Evolutionary conservation across 2,888 invertebrate species (phyloP).

Genomic region (Drosophila testacea): DNA sequence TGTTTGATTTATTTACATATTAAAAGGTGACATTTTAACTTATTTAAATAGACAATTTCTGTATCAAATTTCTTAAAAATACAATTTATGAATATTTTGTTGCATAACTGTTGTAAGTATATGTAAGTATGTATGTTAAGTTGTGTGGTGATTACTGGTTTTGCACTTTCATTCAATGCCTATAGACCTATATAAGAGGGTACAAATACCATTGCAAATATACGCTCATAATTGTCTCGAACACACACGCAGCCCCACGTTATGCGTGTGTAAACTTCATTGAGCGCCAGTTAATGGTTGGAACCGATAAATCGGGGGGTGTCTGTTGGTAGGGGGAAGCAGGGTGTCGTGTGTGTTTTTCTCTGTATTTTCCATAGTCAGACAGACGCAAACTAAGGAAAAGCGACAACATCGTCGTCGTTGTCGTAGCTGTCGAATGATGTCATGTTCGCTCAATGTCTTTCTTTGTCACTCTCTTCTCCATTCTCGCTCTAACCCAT

Average conservation of each 20-base stretch:
- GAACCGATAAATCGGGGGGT: slow-evolving; percentile 20
- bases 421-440: slow-evolving; percentile 72
- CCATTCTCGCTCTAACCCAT: slow-evolving; percentile 2
- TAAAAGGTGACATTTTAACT: background rate
- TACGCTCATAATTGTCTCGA: slow-evolving; percentile 59
- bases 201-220: slow-evolving; percentile 49
- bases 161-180: slow-evolving; percentile 30
- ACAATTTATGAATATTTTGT: slow-evolving; percentile 2
- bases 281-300: slow-evolving; percentile 33
- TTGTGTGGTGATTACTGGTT: slow-evolving; percentile 37
- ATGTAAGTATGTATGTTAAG: background rate
- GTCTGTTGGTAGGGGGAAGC: background rate
- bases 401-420: slow-evolving; percentile 55
- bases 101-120: background rate
- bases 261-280: slow-evolving; percentile 26
- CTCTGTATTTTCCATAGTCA: slow-evolving; percentile 16
- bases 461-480: slow-evolving; percentile 10
- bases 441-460: slow-evolving; percentile 67
- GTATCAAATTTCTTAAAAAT: slow-evolving; percentile 1
- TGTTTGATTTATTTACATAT: background rate
- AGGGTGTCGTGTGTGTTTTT: slow-evolving; percentile 11
- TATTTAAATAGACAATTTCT: background rate
- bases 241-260: slow-evolving; percentile 6
- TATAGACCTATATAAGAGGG: slow-evolving; percentile 9
- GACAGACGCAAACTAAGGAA: slow-evolving; percentile 54